Evolutionary conservation across 2,113 vertebrate species (phyloP), one percentile per base, ranked within the genome.

Genomic region (Capricornis sumatraensis): DNA sequence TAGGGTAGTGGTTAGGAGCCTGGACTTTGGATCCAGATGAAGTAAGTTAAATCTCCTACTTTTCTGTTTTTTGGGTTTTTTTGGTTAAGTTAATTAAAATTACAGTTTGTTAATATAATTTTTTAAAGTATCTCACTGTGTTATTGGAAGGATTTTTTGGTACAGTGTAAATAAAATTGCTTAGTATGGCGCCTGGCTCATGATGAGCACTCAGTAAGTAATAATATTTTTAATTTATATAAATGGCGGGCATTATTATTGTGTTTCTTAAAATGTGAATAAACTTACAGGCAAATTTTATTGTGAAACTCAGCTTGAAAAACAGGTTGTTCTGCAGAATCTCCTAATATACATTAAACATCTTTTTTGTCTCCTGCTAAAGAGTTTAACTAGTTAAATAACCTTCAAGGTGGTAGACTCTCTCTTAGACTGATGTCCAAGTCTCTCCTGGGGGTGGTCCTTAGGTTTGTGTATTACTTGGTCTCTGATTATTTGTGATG

Each of bases 231-330:
- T 43, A 86, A 71, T 91, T 87, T 85, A 33, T 94, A 5, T 92
- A 91, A 86, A 55, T 93, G 8, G 12, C 78, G 76, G 74, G 30
- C 53, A 78, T 52, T 58, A 60, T 71, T 58, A 45, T 36, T 92
- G 43, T 82, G 43, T 82, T 95, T 96, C 58, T 95, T 97, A 89
- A 92, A 93, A 60, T 23, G 43, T 84, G 76, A 53, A 3, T 92
- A 93, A 87, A 78, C 43, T 84, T 95, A 45, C 0, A 53, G 87
- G 50, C n/a, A 94, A 12, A 92, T 87, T 96, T 93, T 93, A 71
- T 55, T 96, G 15, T 92, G 62, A 87, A 74, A 90, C 52, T 93
- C 50, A 95, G 33, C 40, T 96, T 92, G 76, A 87, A 90, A 89
- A 96, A 76, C 11, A 89, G 15, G 7, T 74, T 74, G 43, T 90